Evolutionary conservation across 2,888 invertebrate species (phyloP), one percentile per base, ranked within the genome.

Genomic region (Sceliomorpha sp.): DNA sequence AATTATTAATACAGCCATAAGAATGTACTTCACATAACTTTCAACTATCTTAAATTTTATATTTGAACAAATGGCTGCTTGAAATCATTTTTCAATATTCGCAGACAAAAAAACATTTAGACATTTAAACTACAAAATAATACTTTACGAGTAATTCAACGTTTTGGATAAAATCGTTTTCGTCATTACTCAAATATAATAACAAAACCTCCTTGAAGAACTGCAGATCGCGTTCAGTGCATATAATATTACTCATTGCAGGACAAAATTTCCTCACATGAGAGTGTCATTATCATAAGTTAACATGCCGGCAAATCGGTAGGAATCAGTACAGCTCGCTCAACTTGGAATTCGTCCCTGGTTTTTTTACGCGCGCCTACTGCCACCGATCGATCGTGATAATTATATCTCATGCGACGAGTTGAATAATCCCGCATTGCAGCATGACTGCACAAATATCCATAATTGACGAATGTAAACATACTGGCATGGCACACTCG

Each of bases 381-480:
- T 45, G 31, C 24, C 17, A 32, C 13, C 31, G 45, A 47, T 45
- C 42, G 39, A 45, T 17, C 31, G 20, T 14, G 50, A 39, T 32
- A 53, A 53, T 45, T 62, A 39, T 8, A 24, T 29, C 7, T 10
- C 31, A 1, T 64, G 58, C 53, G 73, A 60, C 68, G 74, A 67
- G 70, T 76, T 75, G 73, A 62, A 72, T 59, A 58, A 68, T 62
- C 37, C 51, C 68, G 60, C 73, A 72, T 77, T 72, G 73, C 70
- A 73, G 69, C 71, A 67, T 71, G 77, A 64, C 66, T 59, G 44
- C 68, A 60, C 58, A 74, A 48, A 48, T 74, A 75, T 72, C 74
- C 72, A 67, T 74, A 74, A 76, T 76, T 67, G 79, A 73, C 73
- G 70, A 80, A 77, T 74, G 66, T 68, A 68, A 68, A 71, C 66